Conservation (phyloP, 2,113 vertebrate species). For the Phrynosoma blainvillii region DNA sequence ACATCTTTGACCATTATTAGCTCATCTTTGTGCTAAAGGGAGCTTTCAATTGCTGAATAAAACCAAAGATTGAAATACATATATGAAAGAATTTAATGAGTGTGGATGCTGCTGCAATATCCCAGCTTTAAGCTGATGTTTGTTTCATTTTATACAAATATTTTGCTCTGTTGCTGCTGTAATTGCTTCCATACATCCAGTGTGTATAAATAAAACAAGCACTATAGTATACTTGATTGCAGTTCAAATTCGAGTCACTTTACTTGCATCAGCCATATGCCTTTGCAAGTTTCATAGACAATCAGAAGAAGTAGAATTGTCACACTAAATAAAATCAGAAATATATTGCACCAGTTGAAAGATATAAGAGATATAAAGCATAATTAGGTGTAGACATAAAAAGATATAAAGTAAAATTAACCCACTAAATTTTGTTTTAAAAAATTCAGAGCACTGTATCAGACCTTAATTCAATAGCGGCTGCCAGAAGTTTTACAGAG, state of each 20-base stretch:
- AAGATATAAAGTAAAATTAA: neutral
- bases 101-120: neutral
- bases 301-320: neutral
- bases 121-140: neutral
- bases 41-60: neutral
- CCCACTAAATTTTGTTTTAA: neutral
- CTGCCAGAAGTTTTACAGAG: too few species aligned
- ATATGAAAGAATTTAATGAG: neutral
- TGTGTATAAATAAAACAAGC: neutral
- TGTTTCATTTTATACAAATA: neutral
- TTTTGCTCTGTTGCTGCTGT: neutral
- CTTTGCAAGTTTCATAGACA: neutral
- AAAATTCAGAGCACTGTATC: too few species aligned
- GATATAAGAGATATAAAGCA: neutral
- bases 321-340: too few species aligned
- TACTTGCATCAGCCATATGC: neutral
- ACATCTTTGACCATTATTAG: neutral
- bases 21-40: neutral
- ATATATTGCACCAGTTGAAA: too few species aligned
- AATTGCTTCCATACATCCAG: neutral
- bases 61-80: neutral
- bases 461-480: too few species aligned
- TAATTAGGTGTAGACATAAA: neutral
- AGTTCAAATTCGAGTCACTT: neutral
- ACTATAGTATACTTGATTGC: neutral